These are phyloP conservation scores for Ondatra zibethicus DNA, from an alignment of 2,113 vertebrate genomes.

Conservation along the genomic window DNA sequence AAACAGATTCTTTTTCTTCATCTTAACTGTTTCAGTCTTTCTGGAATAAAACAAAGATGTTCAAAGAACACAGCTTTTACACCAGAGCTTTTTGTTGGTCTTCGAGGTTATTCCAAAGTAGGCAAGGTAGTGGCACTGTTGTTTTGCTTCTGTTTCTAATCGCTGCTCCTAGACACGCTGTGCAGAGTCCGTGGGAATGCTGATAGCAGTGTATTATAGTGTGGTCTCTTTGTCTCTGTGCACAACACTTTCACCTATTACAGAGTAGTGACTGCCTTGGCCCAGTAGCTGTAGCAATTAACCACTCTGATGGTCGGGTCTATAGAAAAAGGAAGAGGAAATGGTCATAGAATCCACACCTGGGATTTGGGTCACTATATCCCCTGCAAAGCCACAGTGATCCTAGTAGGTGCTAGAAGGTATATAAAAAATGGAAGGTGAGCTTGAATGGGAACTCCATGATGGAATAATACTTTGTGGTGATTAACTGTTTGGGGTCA, in stretches of 20 bases:
- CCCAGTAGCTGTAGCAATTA: neutral
- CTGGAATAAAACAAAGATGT: slow-evolving; percentile 77
- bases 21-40: slow-evolving; percentile 76
- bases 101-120: slow-evolving; percentile 70
- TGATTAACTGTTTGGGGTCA: neutral
- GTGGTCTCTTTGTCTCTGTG: neutral
- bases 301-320: neutral
- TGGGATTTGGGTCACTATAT: neutral
- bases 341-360: neutral
- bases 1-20: slow-evolving; percentile 75
- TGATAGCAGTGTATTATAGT: neutral
- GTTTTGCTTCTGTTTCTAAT: slow-evolving; percentile 24
- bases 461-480: neutral
- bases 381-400: neutral
- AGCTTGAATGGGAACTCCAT: neutral
- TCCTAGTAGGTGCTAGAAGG: neutral
- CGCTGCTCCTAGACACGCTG: slow-evolving; percentile 67
- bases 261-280: neutral
- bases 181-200: slow-evolving; percentile 67
- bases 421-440: neutral
- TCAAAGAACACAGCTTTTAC: slow-evolving; percentile 67
- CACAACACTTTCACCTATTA: neutral
- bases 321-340: neutral
- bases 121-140: slow-evolving; percentile 46
- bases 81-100: slow-evolving; percentile 61